phyloP scores from a whole-genome alignment of 2,888 invertebrate genomes.

The Salpingus planirostris region DNA sequence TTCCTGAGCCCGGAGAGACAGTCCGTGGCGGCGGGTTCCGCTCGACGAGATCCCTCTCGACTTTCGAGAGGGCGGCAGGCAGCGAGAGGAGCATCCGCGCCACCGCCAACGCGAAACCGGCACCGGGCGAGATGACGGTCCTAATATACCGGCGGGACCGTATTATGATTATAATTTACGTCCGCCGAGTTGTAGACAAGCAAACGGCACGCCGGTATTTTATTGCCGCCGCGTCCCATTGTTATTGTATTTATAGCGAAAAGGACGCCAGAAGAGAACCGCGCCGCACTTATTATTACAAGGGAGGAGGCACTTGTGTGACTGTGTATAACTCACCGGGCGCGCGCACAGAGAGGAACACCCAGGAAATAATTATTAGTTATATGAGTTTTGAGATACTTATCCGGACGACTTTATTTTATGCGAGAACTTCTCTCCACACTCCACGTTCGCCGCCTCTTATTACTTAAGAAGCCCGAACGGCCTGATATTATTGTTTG shows the following conservation, averaged over 20 bases:
- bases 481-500: too few relatives aligned
- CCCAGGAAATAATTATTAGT: slow-evolving; percentile 27
- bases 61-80: slow-evolving; percentile 11
- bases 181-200: slow-evolving; percentile 23
- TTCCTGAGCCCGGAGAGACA: too few relatives aligned
- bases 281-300: too few relatives aligned
- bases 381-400: slow-evolving; percentile 27
- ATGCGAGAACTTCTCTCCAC: slow-evolving; percentile 23
- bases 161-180: slow-evolving; percentile 29
- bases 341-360: too few relatives aligned
- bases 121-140: slow-evolving; percentile 20
- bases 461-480: too few relatives aligned
- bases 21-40: slow-evolving; percentile 14
- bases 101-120: too few relatives aligned
- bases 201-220: slow-evolving; percentile 22
- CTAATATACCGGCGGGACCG: slow-evolving; percentile 27
- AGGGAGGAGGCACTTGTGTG: too few relatives aligned
- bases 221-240: slow-evolving; percentile 24
- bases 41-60: slow-evolving; percentile 12
- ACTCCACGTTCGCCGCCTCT: too few relatives aligned
- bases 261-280: too few relatives aligned
- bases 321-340: too few relatives aligned
- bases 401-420: slow-evolving; percentile 25
- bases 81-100: slow-evolving; percentile 11
- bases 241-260: slow-evolving; percentile 21